These are phyloP conservation scores for Neoarius graeffei DNA, from an alignment of 2,113 vertebrate genomes.

Conservation along the genomic window DNA sequence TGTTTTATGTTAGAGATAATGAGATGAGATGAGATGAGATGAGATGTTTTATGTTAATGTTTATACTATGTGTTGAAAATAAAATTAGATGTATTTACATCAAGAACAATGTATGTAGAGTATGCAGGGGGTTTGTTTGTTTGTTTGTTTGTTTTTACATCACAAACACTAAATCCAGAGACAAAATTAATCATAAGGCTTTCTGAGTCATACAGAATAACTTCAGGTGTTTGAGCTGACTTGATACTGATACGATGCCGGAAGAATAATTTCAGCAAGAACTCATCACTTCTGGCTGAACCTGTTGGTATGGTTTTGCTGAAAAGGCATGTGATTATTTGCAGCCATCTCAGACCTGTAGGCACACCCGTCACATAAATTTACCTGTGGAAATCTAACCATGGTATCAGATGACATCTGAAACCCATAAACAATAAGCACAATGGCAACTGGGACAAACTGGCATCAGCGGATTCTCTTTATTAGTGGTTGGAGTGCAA, in stretches of 20 bases:
- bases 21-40: no score
- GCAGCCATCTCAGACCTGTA: conserved; percentile 33
- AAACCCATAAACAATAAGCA: no score
- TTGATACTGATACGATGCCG: neutral
- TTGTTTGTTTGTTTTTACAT: neutral
- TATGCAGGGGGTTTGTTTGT: neutral
- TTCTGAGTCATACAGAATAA: neutral
- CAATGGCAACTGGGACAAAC: neutral
- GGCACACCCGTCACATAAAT: conserved; percentile 56
- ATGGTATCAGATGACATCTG: neutral
- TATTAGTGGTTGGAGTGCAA: neutral
- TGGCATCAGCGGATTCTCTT: neutral
- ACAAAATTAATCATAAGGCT: neutral
- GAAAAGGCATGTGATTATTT: conserved; percentile 35
- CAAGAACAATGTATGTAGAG: neutral
- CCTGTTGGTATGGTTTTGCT: conserved; percentile 30
- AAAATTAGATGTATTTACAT: neutral
- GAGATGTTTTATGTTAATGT: neutral
- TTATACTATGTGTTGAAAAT: neutral
- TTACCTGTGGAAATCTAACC: neutral
- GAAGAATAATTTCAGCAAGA: neutral
- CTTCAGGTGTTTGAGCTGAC: neutral
- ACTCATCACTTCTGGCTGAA: conserved; percentile 13
- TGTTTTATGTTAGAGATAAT: neutral
- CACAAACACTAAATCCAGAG: neutral